Conservation (phyloP, 2,113 vertebrate species). For the Urocitellus parryii region DNA sequence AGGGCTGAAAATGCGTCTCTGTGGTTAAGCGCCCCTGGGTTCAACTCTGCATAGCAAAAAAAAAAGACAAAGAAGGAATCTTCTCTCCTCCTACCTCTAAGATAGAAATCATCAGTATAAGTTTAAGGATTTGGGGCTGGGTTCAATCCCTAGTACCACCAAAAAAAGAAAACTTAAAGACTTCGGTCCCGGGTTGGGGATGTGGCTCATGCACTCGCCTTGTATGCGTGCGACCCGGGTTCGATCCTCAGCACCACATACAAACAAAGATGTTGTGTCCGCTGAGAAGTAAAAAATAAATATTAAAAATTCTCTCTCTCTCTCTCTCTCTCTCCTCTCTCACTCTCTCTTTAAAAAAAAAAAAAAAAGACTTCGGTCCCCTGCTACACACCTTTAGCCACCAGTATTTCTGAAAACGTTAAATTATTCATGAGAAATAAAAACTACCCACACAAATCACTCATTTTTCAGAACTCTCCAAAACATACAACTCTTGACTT, state of each 20-base stretch:
- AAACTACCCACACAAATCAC: not conserved
- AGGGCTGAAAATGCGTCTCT: no score
- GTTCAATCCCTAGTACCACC: not conserved
- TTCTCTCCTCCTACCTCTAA: not conserved
- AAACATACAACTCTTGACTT: conserved; percentile 25
- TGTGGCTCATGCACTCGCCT: no score
- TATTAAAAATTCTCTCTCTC: no score
- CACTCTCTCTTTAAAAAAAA: no score
- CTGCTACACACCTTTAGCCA: not conserved
- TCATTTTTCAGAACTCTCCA: not conserved
- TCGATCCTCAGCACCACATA: no score
- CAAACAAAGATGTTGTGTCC: no score
- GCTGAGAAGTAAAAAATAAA: no score
- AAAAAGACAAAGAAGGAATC: not conserved
- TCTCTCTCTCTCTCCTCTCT: no score
- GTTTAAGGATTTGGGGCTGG: not conserved
- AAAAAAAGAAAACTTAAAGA: not conserved
- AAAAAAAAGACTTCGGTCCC: not conserved
- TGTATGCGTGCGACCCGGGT: no score
- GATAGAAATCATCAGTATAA: not conserved
- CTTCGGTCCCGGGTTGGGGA: no score
- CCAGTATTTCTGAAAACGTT: conserved; percentile 23
- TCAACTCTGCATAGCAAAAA: no score
- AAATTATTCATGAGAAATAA: conserved; percentile 36
- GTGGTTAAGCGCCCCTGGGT: no score